These are phyloP conservation scores for Stegostoma tigrinum DNA, from an alignment of 2,113 vertebrate genomes.

Conservation along the genomic window DNA sequence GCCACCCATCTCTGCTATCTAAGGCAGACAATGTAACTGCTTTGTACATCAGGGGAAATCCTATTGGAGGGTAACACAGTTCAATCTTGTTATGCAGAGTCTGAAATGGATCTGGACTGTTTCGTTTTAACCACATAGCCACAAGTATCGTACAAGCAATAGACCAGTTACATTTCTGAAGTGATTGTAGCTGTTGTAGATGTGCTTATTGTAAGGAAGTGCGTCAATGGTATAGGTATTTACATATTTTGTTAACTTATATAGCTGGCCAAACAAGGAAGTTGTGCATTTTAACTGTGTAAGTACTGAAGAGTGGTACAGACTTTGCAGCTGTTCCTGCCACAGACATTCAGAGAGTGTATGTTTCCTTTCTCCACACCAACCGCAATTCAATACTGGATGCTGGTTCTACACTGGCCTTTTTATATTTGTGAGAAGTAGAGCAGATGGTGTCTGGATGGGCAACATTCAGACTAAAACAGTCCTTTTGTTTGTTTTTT, in stretches of 20 bases:
- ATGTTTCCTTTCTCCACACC: not conserved
- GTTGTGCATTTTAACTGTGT: not conserved
- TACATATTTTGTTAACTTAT: not conserved
- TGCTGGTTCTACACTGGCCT: not conserved
- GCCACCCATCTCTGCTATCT: not conserved
- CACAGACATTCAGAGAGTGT: not conserved
- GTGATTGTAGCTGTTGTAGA: not conserved
- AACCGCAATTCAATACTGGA: not conserved
- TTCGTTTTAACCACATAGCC: constrained; percentile 29
- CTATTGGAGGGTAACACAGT: not conserved
- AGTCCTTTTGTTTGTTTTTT: not conserved
- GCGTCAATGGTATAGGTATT: not conserved
- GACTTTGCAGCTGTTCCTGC: not conserved
- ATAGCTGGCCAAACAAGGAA: not conserved
- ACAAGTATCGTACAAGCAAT: not conserved
- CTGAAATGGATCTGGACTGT: not conserved
- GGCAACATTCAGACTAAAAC: not conserved
- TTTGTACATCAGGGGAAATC: not conserved
- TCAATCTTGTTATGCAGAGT: not conserved
- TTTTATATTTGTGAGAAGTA: not conserved
- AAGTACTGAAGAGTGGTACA: not conserved
- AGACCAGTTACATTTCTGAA: not conserved
- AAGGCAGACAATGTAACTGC: not conserved
- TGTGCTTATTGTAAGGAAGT: not conserved
- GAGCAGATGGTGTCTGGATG: constrained; percentile 2